Percentiles rank a stretch among this genome's conserved stretches.
Conservation (phyloP, 2,888 invertebrate species). For the Liopterus haemorrhoidalis region DNA sequence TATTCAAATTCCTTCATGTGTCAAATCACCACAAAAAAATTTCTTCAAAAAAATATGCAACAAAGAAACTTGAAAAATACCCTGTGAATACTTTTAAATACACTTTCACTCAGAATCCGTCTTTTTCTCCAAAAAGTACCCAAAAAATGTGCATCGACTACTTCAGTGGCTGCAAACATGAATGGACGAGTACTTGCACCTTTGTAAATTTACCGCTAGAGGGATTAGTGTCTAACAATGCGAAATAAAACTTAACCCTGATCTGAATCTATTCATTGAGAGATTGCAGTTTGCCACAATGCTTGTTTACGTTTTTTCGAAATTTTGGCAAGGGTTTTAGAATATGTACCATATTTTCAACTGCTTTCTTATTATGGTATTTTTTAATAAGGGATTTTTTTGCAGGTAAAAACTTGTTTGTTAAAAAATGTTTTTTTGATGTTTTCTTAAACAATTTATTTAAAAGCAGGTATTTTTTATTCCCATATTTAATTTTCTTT, state of each 20-base stretch:
- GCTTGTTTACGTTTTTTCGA: conserved; percentile 10
- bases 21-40: too few species aligned
- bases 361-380: too few species aligned
- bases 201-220: not conserved
- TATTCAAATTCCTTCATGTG: too few species aligned
- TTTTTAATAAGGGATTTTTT: too few species aligned
- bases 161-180: conserved; percentile 4
- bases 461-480: too few species aligned
- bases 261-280: not conserved
- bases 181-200: conserved; percentile 4
- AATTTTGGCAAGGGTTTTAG: too few species aligned
- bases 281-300: not conserved
- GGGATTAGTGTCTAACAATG: conserved; percentile 8
- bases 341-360: too few species aligned
- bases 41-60: not conserved
- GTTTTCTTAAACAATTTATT: too few species aligned
- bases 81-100: not conserved
- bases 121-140: not conserved
- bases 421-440: too few species aligned
- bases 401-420: too few species aligned
- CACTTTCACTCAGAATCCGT: not conserved
- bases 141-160: conserved; percentile 13
- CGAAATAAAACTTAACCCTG: not conserved
- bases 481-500: too few species aligned
- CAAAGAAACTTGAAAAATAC: not conserved